Percentiles rank a stretch among this genome's conserved stretches.
These are phyloP conservation scores for Anthrax anthrax DNA, from an alignment of 2,888 invertebrate species.

Conservation along the genomic window DNA sequence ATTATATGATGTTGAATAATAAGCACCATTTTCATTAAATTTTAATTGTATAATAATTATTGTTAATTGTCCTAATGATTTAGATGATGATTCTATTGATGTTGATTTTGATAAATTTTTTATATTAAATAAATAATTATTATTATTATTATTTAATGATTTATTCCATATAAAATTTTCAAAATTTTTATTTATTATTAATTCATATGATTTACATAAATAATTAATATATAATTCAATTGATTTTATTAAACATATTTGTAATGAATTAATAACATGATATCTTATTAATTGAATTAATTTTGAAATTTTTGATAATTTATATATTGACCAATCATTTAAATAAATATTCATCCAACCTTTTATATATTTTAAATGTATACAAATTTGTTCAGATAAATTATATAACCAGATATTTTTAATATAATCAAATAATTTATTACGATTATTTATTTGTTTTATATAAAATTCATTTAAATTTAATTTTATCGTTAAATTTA, in stretches of 20 bases:
- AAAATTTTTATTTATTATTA: neutral
- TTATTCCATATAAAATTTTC: neutral
- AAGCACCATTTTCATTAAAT: neutral
- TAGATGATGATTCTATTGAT: too few relatives aligned
- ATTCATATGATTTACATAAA: neutral
- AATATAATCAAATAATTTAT: neutral
- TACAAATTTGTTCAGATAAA: neutral
- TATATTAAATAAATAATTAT: too few relatives aligned
- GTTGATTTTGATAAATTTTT: too few relatives aligned
- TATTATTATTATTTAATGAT: neutral
- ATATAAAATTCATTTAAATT: neutral
- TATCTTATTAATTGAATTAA: neutral
- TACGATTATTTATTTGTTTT: neutral
- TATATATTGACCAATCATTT: neutral
- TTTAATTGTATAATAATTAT: neutral
- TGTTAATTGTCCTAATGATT: neutral
- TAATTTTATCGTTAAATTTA: neutral
- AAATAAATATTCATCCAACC: neutral
- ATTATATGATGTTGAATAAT: neutral
- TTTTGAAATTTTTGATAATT: neutral
- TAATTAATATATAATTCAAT: neutral
- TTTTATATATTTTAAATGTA: neutral
- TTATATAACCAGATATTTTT: neutral
- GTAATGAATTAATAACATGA: neutral
- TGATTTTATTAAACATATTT: neutral